These are phyloP conservation scores for Megaleporinus macrocephalus DNA, from an alignment of 2,113 vertebrate species.

Conservation along the genomic window DNA sequence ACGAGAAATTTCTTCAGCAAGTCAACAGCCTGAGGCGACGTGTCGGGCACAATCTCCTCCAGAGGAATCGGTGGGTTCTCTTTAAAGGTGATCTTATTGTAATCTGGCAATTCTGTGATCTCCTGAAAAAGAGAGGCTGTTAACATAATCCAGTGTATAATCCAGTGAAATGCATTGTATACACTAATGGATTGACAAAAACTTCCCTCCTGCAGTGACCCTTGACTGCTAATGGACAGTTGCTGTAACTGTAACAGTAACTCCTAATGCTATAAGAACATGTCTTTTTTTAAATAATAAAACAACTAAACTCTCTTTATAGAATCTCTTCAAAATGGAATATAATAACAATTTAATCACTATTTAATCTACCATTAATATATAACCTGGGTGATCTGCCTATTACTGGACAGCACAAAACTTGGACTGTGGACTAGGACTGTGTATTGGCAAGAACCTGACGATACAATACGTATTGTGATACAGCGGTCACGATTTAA, in stretches of 20 bases:
- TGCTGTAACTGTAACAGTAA: not conserved
- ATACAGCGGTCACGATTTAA: too few relatives aligned
- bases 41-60: constrained; percentile 85
- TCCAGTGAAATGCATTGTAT: too few relatives aligned
- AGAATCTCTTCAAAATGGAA: too few relatives aligned
- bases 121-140: constrained; percentile 69
- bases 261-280: not conserved
- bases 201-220: not conserved
- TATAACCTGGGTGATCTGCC: too few relatives aligned
- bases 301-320: too few relatives aligned
- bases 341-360: too few relatives aligned
- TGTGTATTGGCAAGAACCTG: too few relatives aligned
- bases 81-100: constrained; percentile 92
- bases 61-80: constrained; percentile 85
- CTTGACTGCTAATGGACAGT: not conserved
- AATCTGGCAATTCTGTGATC: constrained; percentile 87
- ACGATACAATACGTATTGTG: too few relatives aligned
- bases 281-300: not conserved
- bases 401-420: too few relatives aligned
- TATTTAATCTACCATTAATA: too few relatives aligned
- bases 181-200: not conserved
- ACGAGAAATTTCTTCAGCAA: constrained; percentile 85
- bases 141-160: too few relatives aligned
- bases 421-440: too few relatives aligned
- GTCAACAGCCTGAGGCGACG: constrained; percentile 82